These are phyloP conservation scores for Rhea americana DNA, from an alignment of 2,113 vertebrate species.

Conservation along the genomic window DNA sequence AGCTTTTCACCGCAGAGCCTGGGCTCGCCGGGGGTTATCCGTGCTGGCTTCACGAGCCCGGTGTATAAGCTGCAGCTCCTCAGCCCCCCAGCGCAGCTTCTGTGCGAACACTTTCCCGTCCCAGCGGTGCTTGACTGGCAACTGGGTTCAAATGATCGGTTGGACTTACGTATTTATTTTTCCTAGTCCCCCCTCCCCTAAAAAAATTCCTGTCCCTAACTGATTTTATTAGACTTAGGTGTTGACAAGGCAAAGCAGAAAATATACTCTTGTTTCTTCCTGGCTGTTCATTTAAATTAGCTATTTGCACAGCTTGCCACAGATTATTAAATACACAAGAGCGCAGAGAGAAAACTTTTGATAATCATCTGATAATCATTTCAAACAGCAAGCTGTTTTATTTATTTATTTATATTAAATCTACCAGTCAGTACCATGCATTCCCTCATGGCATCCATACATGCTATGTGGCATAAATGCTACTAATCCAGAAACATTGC, in stretches of 20 bases:
- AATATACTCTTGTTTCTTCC: background rate
- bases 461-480: background rate
- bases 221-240: background rate
- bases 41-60: too few species aligned
- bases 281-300: rapidly evolving
- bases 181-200: too few species aligned
- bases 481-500: background rate
- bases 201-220: background rate
- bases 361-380: background rate
- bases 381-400: background rate
- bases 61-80: too few species aligned
- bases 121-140: background rate
- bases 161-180: background rate
- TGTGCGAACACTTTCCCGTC: too few species aligned
- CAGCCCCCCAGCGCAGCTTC: too few species aligned
- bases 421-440: background rate
- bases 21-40: background rate
- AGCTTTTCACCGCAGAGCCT: rapidly evolving
- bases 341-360: background rate
- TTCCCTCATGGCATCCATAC: rapidly evolving
- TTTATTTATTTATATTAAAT: background rate
- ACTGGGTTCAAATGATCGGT: too few species aligned
- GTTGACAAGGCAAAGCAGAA: too few species aligned
- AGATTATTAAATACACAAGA: rapidly evolving
- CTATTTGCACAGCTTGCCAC: background rate